Evolutionary conservation across 1,140 invertebrate genomes (phyloP).

Genomic region (Sarcophaga bullata): DNA sequence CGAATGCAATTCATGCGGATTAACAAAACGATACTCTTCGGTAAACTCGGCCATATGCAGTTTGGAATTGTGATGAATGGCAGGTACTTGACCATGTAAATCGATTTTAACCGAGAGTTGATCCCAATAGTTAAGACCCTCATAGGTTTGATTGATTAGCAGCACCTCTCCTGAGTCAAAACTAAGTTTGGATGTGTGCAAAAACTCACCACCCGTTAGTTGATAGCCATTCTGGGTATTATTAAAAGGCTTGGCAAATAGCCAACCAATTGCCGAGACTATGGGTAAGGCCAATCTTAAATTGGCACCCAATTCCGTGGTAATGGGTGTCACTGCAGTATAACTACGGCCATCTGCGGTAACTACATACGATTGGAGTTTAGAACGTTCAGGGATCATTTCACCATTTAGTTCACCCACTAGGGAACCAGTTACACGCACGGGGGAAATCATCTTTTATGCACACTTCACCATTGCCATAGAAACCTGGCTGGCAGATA

Average conservation of each 20-base stretch:
- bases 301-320: slow-evolving; percentile 76
- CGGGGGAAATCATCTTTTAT: slow-evolving; percentile 81
- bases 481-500: slow-evolving; percentile 80
- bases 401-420: slow-evolving; percentile 82
- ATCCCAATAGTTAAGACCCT: slow-evolving; percentile 91
- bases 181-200: slow-evolving; percentile 79
- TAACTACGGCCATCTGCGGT: slow-evolving; percentile 89
- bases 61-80: slow-evolving; percentile 70
- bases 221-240: slow-evolving; percentile 87
- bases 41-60: slow-evolving; percentile 82
- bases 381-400: slow-evolving; percentile 75
- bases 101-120: slow-evolving; percentile 82
- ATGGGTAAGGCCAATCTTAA: slow-evolving; percentile 83
- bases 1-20: slow-evolving; percentile 71
- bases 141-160: slow-evolving; percentile 79
- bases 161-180: slow-evolving; percentile 80
- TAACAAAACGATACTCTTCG: slow-evolving; percentile 81
- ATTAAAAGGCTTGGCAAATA: slow-evolving; percentile 83
- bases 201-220: slow-evolving; percentile 82
- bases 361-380: slow-evolving; percentile 92
- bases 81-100: slow-evolving; percentile 82
- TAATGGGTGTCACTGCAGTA: slow-evolving; percentile 88
- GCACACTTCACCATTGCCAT: slow-evolving; percentile 92
- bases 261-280: slow-evolving; percentile 81
- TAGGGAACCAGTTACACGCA: slow-evolving; percentile 87